Conservation (phyloP, 2,888 invertebrate genomes). For the Heliconius erato region DNA sequence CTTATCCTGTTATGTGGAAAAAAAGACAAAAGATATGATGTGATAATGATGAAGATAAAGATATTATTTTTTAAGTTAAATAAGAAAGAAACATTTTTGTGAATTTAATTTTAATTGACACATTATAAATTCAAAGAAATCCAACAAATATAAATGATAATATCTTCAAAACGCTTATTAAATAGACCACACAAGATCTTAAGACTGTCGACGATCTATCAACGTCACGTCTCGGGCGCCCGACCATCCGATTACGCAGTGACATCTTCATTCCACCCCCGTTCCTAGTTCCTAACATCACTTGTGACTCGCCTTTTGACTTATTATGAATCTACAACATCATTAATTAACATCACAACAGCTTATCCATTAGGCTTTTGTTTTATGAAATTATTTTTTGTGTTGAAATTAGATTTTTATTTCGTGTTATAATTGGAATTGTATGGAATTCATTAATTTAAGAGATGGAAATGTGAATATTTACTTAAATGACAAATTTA, state of each 20-base stretch:
- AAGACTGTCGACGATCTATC: constrained; percentile 69
- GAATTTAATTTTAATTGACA: background rate
- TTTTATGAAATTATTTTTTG: constrained; percentile 52
- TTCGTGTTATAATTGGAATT: background rate
- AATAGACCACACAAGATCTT: constrained; percentile 39
- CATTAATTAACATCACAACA: constrained; percentile 78
- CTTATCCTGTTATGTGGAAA: too few relatives aligned
- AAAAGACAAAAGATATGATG: too few relatives aligned
- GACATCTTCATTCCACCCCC: constrained; percentile 78
- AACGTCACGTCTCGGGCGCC: constrained; percentile 72
- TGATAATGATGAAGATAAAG: too few relatives aligned
- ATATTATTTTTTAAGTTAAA: too few relatives aligned
- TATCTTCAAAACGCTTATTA: constrained; percentile 7
- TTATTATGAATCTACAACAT: constrained; percentile 76
- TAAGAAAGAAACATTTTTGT: too few relatives aligned
- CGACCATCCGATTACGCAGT: constrained; percentile 80
- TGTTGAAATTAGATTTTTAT: constrained; percentile 10
- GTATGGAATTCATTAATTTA: background rate
- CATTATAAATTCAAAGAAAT: background rate
- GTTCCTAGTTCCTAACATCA: constrained; percentile 66
- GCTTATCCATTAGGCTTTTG: constrained; percentile 62
- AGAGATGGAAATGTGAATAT: background rate
- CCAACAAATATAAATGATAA: too few relatives aligned
- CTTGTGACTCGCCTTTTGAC: constrained; percentile 82
- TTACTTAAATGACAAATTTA: background rate